Evolutionary conservation across 2,797 vertebrate species (phyloP), one percentile per base, ranked within the genome.

Genomic region (Saxicola maurus): DNA sequence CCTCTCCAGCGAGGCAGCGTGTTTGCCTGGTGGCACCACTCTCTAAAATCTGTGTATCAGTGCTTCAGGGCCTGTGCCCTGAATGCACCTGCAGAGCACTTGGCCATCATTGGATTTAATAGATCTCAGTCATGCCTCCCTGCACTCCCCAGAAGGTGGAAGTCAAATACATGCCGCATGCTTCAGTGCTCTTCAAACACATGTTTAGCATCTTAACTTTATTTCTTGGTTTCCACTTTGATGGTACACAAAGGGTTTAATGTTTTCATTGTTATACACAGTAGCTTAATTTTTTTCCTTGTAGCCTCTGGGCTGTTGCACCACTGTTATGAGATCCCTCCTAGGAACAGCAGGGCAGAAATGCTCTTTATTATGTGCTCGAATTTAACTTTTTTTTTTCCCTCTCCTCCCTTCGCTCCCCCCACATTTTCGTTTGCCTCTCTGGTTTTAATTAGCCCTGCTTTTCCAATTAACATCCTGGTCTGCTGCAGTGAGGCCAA

Each of bases 161-260:
- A 93, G 83, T 86, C 87, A 94, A 92, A 79, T 90, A 84, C 33
- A 76, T 51, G 74, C 76, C 1, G 1, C 53, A 83, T 87, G 91
- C 91, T 94, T 93, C 94, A 62, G 55, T 87, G 87, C 72, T 88
- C 33, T 64, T 95, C 82, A 87, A 89, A 89, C 83, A 93, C 85
- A 91, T 56, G 82, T 92, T 92, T 90, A 92, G 95, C 86, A 95
- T 94, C 91, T 91, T 91, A 90, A 94, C 91, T 94, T 92, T 87
- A 78, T 95, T 94, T 91, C 91, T 91, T 67, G 82, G 90, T 94
- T 94, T 94, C 92, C 71, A 73, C 93, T 91, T 88, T 87, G 89
- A 71, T 81, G 79, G 89, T 93, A 92, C 88, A 92, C 81, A 86
- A 81, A 91, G 82, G 80, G 73, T 71, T 95, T 93, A 91, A 83